A percentile compares a stretch with the other conserved stretches of the same genome.
Evolutionary conservation across 2,888 invertebrate species (phyloP).

Genomic region (Xestoiulus laeticollis): DNA sequence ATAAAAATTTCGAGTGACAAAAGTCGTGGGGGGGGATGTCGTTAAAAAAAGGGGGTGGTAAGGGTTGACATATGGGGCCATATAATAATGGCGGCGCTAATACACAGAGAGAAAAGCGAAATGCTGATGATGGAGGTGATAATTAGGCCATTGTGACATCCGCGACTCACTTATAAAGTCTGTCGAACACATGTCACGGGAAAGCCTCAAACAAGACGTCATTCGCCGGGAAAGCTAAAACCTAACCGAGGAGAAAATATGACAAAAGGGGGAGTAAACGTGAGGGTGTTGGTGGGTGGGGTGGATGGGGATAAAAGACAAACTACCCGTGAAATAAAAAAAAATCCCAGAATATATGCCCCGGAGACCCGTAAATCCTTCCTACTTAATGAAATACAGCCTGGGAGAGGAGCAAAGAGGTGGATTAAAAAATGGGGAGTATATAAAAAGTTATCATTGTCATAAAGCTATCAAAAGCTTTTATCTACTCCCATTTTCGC

Average conservation of each 20-base stretch:
- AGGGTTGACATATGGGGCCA: background rate
- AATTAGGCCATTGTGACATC: slow-evolving; percentile 43
- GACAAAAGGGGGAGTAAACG: background rate
- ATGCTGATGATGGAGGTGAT: slow-evolving; percentile 39
- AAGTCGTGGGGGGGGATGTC: background rate
- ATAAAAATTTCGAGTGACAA: background rate
- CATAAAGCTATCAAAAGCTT: slow-evolving; percentile 40
- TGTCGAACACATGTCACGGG: slow-evolving; percentile 36
- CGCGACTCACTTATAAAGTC: background rate
- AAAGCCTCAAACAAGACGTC: slow-evolving; percentile 38
- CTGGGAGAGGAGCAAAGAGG: background rate
- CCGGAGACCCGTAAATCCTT: slow-evolving; percentile 41
- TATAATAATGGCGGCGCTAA: slow-evolving; percentile 8
- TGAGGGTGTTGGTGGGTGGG: background rate
- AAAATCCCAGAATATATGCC: slow-evolving; percentile 25
- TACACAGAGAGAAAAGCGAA: background rate
- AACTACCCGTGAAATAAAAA: slow-evolving; percentile 41
- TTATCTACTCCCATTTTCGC: slow-evolving; percentile 24
- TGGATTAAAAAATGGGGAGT: slow-evolving; percentile 35
- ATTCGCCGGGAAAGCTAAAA: background rate
- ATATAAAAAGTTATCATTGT: slow-evolving; percentile 40
- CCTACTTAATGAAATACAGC: slow-evolving; percentile 40
- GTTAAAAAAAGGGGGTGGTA: background rate
- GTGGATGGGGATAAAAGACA: background rate
- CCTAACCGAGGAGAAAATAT: slow-evolving; percentile 9